Conservation (phyloP, 2,113 vertebrate species). For the Peromyscus leucopus region DNA sequence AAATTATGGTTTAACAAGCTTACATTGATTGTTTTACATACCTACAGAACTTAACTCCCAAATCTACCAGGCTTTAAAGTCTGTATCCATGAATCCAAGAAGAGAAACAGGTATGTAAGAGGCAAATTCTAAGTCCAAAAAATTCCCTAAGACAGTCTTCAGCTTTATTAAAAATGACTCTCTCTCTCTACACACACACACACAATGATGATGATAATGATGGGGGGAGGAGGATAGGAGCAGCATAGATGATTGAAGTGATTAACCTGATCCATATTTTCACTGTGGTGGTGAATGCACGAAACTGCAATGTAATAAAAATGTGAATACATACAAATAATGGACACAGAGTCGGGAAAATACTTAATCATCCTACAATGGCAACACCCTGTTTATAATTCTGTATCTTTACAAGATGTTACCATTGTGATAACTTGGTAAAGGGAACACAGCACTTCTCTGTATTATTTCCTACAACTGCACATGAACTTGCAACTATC, state of each 20-base stretch:
- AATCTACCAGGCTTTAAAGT: slow-evolving; percentile 17
- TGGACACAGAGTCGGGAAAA: not conserved
- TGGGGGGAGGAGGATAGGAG: not conserved
- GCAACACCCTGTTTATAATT: not conserved
- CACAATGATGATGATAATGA: no score
- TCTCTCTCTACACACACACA: not conserved
- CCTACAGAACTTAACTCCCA: slow-evolving; percentile 35
- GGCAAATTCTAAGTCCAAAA: slow-evolving; percentile 19
- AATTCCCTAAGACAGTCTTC: not conserved
- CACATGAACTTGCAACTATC: not conserved
- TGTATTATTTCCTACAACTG: not conserved
- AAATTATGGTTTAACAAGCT: slow-evolving; percentile 13
- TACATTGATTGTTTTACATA: slow-evolving; percentile 56
- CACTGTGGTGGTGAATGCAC: not conserved
- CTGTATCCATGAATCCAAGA: not conserved
- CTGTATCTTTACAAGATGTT: not conserved
- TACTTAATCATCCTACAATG: not conserved
- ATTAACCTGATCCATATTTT: not conserved
- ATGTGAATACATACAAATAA: not conserved
- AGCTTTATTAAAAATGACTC: slow-evolving; percentile 6
- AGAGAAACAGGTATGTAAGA: not conserved
- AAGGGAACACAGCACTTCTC: not conserved
- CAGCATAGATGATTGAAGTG: not conserved
- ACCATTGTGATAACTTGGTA: not conserved
- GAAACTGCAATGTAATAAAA: not conserved